Conservation (phyloP, 1,140 invertebrate genomes). For the Medauroidea extradentata region DNA sequence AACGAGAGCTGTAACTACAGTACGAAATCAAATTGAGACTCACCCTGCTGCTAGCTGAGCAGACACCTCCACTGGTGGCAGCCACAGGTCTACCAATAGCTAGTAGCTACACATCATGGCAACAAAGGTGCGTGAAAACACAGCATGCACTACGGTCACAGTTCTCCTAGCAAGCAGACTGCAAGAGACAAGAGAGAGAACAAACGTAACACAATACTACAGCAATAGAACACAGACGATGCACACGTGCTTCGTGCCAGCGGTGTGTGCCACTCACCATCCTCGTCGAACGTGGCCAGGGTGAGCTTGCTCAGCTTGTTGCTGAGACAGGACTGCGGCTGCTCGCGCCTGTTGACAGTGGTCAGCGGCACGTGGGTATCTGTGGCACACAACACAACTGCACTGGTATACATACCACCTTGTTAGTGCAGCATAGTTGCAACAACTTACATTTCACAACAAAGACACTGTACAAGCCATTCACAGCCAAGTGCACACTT, state of each 20-base stretch:
- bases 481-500: too few species aligned
- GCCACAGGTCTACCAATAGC: too few species aligned
- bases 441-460: too few species aligned
- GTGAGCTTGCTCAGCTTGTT: slow-evolving; percentile 84
- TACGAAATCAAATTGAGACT: too few species aligned
- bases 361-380: slow-evolving; percentile 47
- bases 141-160: neutral
- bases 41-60: too few species aligned
- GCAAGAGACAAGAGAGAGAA: neutral
- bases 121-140: neutral
- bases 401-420: too few species aligned
- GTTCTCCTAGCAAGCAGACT: neutral
- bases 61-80: too few species aligned
- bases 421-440: too few species aligned
- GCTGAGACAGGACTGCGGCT: slow-evolving; percentile 54
- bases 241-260: neutral
- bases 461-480: too few species aligned
- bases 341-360: slow-evolving; percentile 42
- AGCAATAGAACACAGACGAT: neutral
- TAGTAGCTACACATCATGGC: neutral
- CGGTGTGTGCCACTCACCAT: slow-evolving; percentile 50
- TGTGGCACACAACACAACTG: slow-evolving; percentile 25
- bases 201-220: neutral
- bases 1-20: too few species aligned
- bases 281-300: slow-evolving; percentile 82